Evolutionary conservation across 1,140 invertebrate species (phyloP), one percentile per base, ranked within the genome.

Genomic region (Magallana gigas): DNA sequence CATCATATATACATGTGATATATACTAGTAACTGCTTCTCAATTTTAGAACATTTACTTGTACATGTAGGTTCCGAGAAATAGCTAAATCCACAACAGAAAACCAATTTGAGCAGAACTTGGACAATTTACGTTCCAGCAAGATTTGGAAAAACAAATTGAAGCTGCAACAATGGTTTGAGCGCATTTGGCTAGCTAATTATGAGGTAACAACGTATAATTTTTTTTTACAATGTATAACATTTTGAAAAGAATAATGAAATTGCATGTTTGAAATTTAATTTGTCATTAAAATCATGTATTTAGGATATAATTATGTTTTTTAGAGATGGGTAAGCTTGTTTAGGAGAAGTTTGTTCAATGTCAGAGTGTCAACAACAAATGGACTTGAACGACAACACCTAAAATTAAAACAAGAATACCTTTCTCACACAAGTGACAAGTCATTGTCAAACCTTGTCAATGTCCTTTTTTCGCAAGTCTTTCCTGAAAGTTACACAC

Each of bases 351-450:
- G n/a, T n/a, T n/a, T 82, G 12, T 87, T 87, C 57, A 82, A 87
- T 18, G 48, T 68, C n/a, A 60, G 85, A 48, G 85, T 87, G 57
- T 56, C 18, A 18, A 87, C 85, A 82, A 87, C 85, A 59, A 87
- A 87, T 83, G 85, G 85, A n/a, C 81, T 87, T 56, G 85, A 87
- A 57, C 18, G 85, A 57, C 85, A 87, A 62, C 85, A 87, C 59
- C 57, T 62, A 36, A 64, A 82, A 83, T 80, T 87, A 12, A 87
- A 87, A 59, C 29, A 64, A 48, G 29, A 58, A 36, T 87, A 83
- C 59, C 80, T 87, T 57, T 29, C 81, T n/a, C 29, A 82, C 14
- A 60, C 57, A 16, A 83, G 16, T 29, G 85, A 87, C n/a, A 62
- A 62, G 29, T 60, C 80, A 56, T 58, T 87, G 58, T 82, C 85